phyloP scores from a whole-genome alignment of 1,140 invertebrate genomes.

The Brachionus rotundiformis region DNA sequence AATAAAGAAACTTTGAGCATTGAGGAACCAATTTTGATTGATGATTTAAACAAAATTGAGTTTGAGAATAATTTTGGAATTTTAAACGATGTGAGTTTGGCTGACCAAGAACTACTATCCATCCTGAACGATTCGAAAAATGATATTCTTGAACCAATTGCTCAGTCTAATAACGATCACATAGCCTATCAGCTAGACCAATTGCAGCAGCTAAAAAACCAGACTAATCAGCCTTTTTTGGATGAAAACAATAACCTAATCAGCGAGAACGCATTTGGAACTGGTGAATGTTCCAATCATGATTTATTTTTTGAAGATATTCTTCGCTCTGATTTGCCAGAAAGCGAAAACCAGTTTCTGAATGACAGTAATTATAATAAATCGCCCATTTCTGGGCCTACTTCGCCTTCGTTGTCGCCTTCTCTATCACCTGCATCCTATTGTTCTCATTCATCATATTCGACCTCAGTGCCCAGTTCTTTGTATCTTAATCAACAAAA shows the following conservation, averaged over 20 bases:
- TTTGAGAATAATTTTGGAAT: not conserved
- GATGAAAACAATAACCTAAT: slow-evolving; percentile 37
- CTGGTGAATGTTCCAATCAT: not conserved
- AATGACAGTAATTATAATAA: not conserved
- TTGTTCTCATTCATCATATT: slow-evolving; percentile 43
- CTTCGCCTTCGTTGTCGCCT: slow-evolving; percentile 20
- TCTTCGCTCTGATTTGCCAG: not conserved
- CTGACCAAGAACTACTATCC: not conserved
- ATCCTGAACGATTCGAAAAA: slow-evolving; percentile 18
- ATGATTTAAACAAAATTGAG: not conserved
- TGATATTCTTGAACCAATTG: not conserved
- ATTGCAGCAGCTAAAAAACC: slow-evolving; percentile 34
- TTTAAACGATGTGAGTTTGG: slow-evolving; percentile 13
- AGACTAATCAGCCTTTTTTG: not conserved
- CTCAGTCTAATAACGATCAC: slow-evolving; percentile 9
- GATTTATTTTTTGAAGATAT: slow-evolving; percentile 46
- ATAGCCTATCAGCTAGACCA: not conserved
- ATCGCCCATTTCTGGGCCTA: not conserved
- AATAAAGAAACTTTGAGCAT: not conserved
- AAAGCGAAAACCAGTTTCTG: slow-evolving; percentile 16
- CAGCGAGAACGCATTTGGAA: not conserved
- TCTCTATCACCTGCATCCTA: slow-evolving; percentile 25
- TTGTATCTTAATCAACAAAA: slow-evolving; percentile 35
- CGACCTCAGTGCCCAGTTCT: slow-evolving; percentile 9
- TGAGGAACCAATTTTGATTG: not conserved